Base-by-base conservation (phyloP, 2,888 invertebrate genomes). In the Eudemis profundana region DNA sequence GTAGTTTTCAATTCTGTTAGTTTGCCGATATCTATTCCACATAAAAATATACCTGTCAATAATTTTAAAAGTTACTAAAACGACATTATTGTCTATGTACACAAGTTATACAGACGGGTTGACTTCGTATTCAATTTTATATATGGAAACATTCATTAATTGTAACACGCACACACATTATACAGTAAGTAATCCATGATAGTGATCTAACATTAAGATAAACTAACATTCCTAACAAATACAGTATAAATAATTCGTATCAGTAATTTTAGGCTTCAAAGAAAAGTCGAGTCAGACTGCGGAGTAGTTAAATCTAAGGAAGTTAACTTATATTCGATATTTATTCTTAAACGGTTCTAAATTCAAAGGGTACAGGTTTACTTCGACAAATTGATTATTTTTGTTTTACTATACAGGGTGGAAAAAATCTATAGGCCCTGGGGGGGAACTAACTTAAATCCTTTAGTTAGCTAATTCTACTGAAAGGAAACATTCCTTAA, bases 161-260 rank as follows among this genome's bases (percentile, higher is more conserved):
- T 53, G 47, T 47, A 65, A 53, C 65, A 65, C 65, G 23, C 59
- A 65, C 64, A 68, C 62, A 60, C 56, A 69, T 56, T 51, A 66
- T 67, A 67, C 46, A 65, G 62, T 66, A 53, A 68, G 67, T 72
- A 46, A 72, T 66, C 54, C 56, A 60, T 33, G 53, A 69, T 67
- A 71, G 73, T 76, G 69, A 60, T 68, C 53, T 61, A 68, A 66
- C 56, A 64, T 66, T 59, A 64, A 50, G 40, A 44, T 38, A 12
- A 51, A 33, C 66, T 65, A 65, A 66, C 62, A 68, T 63, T 44
- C 47, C 61, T 69, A 69, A 68, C 63, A 62, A 51, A 64, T 61
- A 44, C 49, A 49, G 42, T 61, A 67, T 61, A 67, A 27, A 71
- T 71, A 74, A 73, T 72, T 72, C 73, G 73, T 74, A 70, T 70